Conservation (phyloP, 2,888 invertebrate species). For the Melinaea menophilus region DNA sequence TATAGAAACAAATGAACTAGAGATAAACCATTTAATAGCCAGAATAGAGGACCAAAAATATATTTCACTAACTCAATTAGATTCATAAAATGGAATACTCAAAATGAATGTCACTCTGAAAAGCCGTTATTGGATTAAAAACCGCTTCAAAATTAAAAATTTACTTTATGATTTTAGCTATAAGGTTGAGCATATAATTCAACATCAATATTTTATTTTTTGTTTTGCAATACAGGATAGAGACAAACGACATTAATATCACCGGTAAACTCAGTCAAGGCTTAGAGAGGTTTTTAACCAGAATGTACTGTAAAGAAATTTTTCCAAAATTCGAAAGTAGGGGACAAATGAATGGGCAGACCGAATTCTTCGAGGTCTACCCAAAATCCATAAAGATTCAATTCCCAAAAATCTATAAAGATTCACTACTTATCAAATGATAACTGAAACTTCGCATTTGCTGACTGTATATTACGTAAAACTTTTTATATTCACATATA, state of each 20-base stretch:
- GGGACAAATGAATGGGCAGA: too few relatives aligned
- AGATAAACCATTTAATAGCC: conserved; percentile 17
- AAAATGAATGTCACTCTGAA: conserved; percentile 24
- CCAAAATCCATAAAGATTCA: too few relatives aligned
- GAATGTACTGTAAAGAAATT: conserved; percentile 5
- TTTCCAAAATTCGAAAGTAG: too few relatives aligned
- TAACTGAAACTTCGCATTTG: too few relatives aligned
- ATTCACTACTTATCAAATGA: too few relatives aligned
- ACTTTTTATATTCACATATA: too few relatives aligned
- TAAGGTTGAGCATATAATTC: conserved; percentile 10
- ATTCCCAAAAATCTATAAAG: too few relatives aligned
- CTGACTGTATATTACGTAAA: too few relatives aligned
- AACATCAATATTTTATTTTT: neutral
- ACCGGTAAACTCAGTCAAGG: conserved; percentile 22
- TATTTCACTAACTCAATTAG: conserved; percentile 26
- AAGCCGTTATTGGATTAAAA: conserved; percentile 20
- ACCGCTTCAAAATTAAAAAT: conserved; percentile 5
- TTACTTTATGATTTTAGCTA: neutral
- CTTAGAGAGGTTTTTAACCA: conserved; percentile 16
- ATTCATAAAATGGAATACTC: conserved; percentile 23
- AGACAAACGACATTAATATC: conserved; percentile 28
- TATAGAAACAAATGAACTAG: neutral
- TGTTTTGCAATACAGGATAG: conserved; percentile 22
- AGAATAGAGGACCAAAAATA: conserved; percentile 13
- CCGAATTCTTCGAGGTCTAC: too few relatives aligned